Percentiles rank a stretch among this genome's conserved stretches.
phyloP scores from a whole-genome alignment of 2,888 invertebrate genomes.

The Bombyx huttoni region DNA sequence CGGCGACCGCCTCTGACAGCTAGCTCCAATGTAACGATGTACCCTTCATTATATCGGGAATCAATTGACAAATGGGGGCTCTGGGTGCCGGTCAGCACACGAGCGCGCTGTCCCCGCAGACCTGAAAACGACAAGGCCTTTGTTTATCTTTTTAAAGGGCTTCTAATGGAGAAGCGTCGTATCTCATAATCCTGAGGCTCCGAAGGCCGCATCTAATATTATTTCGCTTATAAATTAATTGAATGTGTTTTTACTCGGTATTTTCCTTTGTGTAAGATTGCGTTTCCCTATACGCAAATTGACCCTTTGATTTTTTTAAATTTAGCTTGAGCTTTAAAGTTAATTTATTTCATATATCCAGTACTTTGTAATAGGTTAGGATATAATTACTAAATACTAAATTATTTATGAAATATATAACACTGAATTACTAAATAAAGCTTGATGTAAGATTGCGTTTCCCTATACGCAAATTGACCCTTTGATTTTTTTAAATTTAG shows the following conservation, averaged over 20 bases:
- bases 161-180: conserved; percentile 24
- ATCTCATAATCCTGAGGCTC: conserved; percentile 15
- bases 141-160: conserved; percentile 45
- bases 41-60: conserved; percentile 69
- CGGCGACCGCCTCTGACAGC: conserved; percentile 59
- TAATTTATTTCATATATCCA: no score
- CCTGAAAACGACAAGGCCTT: conserved; percentile 14
- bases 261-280: conserved; percentile 2
- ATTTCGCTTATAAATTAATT: conserved; percentile 27
- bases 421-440: no score
- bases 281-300: no score
- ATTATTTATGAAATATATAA: no score
- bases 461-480: no score
- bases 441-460: background rate
- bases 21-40: conserved; percentile 58
- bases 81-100: conserved; percentile 14
- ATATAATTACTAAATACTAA: no score
- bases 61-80: conserved; percentile 65
- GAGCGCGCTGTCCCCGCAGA: conserved; percentile 7
- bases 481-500: no score
- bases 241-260: conserved; percentile 19
- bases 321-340: no score
- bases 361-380: no score
- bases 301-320: no score
- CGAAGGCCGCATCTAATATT: conserved; percentile 17